Base-by-base conservation (phyloP, 2,797 vertebrate species). In the Nannoperca obscura region DNA sequence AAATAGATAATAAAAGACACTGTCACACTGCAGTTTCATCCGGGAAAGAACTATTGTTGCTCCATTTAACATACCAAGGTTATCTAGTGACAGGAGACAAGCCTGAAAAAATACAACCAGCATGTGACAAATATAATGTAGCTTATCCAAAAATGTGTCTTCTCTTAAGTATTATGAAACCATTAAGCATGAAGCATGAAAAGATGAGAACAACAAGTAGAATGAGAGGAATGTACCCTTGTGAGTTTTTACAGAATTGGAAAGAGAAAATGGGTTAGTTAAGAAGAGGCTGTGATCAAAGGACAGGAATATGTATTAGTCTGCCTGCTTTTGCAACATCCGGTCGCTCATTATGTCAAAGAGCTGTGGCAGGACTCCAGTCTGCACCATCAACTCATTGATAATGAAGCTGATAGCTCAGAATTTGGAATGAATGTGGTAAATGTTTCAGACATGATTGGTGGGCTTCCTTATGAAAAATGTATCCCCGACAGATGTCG, bases 401-500 rank as follows among this genome's bases (percentile, higher is more conserved):
- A 83, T 83, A 78, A 27, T 27, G 24, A 27, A 27, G 27, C 80
- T 79, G 80, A 88, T 86, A 86, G 78, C 87, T 82, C 52, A 62
- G 66, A 83, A 86, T 92, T 90, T 91, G 87, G 76, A 75, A 84
- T 86, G 79, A 85, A 76, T 86, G 85, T 84, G 58, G 82, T 93
- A 92, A 92, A 90, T 92, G 81, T 91, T 92, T 93, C 84, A 92
- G 84, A 81, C 67, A 53, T 57, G 84, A 82, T 87, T 88, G 75
- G 80, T 86, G 70, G 69, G 78, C 86, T 73, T 86, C 85, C 66
- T 83, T 68, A 93, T 94, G 76, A 93, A 94, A 94, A 73, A 95
- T 94, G 76, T 54, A 95, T 92, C 71, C 36, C 65, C 15, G 69
- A 88, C 93, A 94, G 93, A 94, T 94, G 93, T 94, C 88, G 89